Percentiles rank a stretch among this genome's conserved stretches.
These are phyloP conservation scores for Coleophora flavipennella DNA, from an alignment of 2,888 invertebrate genomes.

Conservation along the genomic window DNA sequence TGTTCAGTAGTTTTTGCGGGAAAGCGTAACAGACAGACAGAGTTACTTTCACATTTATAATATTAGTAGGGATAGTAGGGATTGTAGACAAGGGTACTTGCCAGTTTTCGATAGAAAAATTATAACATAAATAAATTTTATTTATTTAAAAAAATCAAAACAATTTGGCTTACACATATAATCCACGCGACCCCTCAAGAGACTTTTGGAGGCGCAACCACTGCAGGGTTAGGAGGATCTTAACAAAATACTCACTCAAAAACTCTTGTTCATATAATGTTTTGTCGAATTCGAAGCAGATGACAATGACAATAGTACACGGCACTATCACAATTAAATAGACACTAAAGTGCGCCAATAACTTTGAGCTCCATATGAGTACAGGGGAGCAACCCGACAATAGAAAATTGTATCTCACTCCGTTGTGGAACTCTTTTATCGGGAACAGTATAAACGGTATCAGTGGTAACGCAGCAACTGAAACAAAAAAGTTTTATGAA, in stretches of 20 bases:
- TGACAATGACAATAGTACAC: constrained; percentile 1
- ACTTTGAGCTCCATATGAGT: constrained; percentile 7
- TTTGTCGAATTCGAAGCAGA: constrained; percentile 4
- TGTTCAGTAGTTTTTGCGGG: too few relatives aligned
- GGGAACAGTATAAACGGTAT: constrained; percentile 3
- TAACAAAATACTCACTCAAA: constrained; percentile 6
- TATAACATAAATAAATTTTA: too few relatives aligned
- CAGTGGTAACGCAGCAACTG: constrained; percentile 4
- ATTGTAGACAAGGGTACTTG: too few relatives aligned
- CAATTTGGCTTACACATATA: too few relatives aligned
- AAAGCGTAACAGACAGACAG: too few relatives aligned
- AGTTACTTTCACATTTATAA: too few relatives aligned
- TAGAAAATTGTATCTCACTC: constrained; percentile 4
- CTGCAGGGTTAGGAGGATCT: too few relatives aligned
- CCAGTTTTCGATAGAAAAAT: too few relatives aligned
- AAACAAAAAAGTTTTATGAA: constrained; percentile 3
- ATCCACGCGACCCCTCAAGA: too few relatives aligned
- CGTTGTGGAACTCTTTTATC: constrained; percentile 3
- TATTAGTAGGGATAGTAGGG: too few relatives aligned
- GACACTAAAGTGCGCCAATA: not conserved
- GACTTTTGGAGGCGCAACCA: too few relatives aligned
- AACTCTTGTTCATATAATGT: constrained; percentile 2
- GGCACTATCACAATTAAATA: constrained; percentile 1
- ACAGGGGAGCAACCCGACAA: constrained; percentile 3
- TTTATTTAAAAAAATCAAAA: too few relatives aligned